Conservation (phyloP, 2,888 invertebrate genomes). For the Alcis repandata region DNA sequence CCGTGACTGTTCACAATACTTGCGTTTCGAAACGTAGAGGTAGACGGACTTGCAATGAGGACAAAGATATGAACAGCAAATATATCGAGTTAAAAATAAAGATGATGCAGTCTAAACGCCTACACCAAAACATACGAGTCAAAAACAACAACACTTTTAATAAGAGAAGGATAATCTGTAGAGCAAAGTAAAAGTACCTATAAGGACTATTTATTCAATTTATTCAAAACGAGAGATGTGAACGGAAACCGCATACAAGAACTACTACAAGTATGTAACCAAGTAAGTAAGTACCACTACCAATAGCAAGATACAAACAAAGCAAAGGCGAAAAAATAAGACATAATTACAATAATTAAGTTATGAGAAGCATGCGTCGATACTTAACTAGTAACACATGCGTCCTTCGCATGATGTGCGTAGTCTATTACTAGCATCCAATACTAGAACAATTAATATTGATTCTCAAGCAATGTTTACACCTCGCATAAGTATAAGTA, state of each 20-base stretch:
- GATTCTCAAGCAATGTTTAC: not conserved
- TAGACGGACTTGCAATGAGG: conserved; percentile 3
- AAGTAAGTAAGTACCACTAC: conserved; percentile 9
- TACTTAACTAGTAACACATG: conserved; percentile 13
- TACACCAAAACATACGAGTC: not conserved
- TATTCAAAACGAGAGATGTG: not conserved
- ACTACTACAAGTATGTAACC: not conserved
- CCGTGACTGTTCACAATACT: conserved; percentile 18
- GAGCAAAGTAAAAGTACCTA: not conserved
- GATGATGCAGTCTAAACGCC: conserved; percentile 10
- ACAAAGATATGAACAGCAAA: conserved; percentile 12
- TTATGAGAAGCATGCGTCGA: conserved; percentile 18
- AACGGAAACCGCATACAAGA: not conserved
- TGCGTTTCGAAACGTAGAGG: not conserved
- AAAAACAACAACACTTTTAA: conserved; percentile 4
- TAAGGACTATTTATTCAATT: not conserved
- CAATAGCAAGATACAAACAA: conserved; percentile 8
- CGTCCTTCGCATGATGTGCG: conserved; percentile 24
- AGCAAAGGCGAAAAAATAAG: not conserved
- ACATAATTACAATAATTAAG: conserved; percentile 1
- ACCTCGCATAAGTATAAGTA: not conserved
- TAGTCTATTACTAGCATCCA: conserved; percentile 7
- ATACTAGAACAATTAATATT: conserved; percentile 5
- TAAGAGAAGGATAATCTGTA: not conserved
- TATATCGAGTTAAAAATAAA: conserved; percentile 12